Evolutionary conservation across 2,888 invertebrate species (phyloP), one percentile per base, ranked within the genome.

Genomic region (Lamproptera curius): DNA sequence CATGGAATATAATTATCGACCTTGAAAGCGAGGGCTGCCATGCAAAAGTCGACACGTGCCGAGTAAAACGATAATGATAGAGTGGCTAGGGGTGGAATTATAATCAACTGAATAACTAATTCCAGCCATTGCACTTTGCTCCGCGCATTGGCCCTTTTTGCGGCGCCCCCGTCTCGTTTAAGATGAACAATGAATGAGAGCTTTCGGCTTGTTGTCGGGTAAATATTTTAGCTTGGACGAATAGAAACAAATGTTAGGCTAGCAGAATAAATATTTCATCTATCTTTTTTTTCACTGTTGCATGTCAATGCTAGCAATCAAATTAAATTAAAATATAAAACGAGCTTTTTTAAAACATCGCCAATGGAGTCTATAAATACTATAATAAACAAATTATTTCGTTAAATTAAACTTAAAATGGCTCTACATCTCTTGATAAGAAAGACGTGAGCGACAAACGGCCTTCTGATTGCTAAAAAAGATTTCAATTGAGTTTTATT

Each of bases 61-160:
- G 61, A 72, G 70, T 74, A 76, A 80, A 82, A 82, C 72, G 83
- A 75, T 85, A 86, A 86, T 85, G 82, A 84, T 82, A 82, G 80
- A 86, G 82, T 84, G 72, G 79, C 79, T 73, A 62, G 63, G 77
- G 84, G 84, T 83, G n/a, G 85, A 75, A 71, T 71, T 65, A 74
- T 79, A 79, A 79, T 79, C 80, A 82, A 83, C 82, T 80, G 81
- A 81, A 87, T 86, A 76, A 85, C 87, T 85, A 86, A 87, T 87
- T 85, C 80, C 79, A 81, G 76, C 75, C 77, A 80, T 74, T 80
- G 79, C 80, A 74, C 76, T 76, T 79, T 76, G 73, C 67, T 74
- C 62, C 61, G 53, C 61, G 65, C 74, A 76, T 75, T 70, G 67
- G 76, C 71, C 71, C 78, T 78, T 81, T 78, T 82, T 74, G 76